Conservation (phyloP, 2,888 invertebrate genomes). For the Drosophila pseudotakahashii region DNA sequence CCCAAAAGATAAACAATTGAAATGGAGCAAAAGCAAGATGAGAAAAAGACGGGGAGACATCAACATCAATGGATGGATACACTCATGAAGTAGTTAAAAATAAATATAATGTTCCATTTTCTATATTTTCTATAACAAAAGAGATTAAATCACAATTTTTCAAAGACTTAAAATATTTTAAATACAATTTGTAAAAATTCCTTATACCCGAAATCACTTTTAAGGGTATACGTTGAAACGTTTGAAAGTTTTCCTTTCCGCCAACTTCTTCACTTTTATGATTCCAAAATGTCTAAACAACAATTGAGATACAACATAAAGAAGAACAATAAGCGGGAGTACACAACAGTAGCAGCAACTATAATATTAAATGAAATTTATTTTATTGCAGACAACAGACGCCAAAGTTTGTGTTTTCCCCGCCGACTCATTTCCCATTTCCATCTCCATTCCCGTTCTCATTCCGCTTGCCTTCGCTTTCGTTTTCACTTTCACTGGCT, state of each 20-base stretch:
- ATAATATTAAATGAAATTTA: slow-evolving; percentile 64
- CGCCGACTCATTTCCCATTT: slow-evolving; percentile 15
- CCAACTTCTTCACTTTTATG: slow-evolving; percentile 40
- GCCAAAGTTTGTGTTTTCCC: slow-evolving; percentile 30
- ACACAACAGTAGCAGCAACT: slow-evolving; percentile 31
- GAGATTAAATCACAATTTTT: too few species aligned
- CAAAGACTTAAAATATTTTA: not conserved
- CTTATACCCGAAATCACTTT: not conserved
- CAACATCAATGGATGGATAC: not conserved
- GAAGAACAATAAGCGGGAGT: slow-evolving; percentile 30
- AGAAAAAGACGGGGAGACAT: not conserved
- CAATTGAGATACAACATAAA: slow-evolving; percentile 43
- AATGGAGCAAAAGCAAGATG: slow-evolving; percentile 3
- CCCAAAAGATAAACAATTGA: slow-evolving; percentile 33
- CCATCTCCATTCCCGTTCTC: slow-evolving; percentile 4
- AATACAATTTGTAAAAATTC: not conserved
- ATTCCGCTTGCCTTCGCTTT: slow-evolving; percentile 10
- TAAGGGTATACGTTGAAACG: slow-evolving; percentile 18
- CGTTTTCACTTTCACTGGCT: slow-evolving; percentile 1
- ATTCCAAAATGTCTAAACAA: slow-evolving; percentile 43
- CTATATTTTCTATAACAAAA: too few species aligned
- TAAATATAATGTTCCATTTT: not conserved
- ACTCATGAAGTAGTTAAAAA: not conserved
- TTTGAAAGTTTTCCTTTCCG: slow-evolving; percentile 28
- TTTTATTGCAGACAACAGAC: slow-evolving; percentile 65